These are phyloP conservation scores for Paguma larvata DNA, from an alignment of 2,797 vertebrate genomes.

Conservation along the genomic window DNA sequence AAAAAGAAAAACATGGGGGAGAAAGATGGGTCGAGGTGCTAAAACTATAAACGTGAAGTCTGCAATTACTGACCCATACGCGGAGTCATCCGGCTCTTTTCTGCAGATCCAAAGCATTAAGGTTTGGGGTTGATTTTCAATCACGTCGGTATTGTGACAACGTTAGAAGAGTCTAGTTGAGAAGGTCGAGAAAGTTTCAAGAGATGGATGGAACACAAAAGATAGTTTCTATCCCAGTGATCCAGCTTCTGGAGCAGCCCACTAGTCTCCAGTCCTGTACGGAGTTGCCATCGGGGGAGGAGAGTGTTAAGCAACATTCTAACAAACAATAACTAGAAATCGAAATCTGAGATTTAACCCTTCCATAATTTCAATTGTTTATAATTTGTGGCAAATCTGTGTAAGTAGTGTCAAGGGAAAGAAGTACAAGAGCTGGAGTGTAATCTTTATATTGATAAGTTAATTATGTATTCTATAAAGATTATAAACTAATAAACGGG, in stretches of 20 bases:
- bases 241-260: background rate
- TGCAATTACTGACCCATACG: background rate
- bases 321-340: background rate
- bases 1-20: background rate
- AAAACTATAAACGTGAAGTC: background rate
- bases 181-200: background rate
- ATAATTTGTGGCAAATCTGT: background rate
- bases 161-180: conserved; percentile 3
- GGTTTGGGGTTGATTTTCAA: background rate
- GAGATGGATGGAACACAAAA: background rate
- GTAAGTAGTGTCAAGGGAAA: background rate
- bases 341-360: background rate
- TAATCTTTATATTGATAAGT: background rate
- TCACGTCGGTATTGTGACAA: background rate
- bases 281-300: background rate
- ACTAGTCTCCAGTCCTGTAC: background rate
- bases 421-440: background rate
- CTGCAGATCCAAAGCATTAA: background rate
- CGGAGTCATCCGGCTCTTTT: background rate
- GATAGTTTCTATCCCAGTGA: background rate
- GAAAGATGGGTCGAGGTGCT: background rate
- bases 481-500: background rate
- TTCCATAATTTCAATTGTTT: background rate
- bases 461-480: background rate
- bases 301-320: background rate